phyloP scores from a whole-genome alignment of 2,113 vertebrate species.

The Urocitellus parryii region DNA sequence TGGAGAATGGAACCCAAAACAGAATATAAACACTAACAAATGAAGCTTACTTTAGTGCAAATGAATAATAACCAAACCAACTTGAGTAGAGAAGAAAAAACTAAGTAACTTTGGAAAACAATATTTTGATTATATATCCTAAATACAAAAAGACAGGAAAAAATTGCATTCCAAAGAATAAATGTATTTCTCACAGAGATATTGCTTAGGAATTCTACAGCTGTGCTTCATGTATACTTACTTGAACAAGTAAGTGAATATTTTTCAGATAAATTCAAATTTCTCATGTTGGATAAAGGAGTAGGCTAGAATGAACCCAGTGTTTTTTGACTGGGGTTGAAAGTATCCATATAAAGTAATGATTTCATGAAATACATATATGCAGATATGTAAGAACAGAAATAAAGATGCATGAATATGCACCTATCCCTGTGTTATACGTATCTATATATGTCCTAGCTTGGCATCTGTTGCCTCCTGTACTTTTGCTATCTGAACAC shows the following conservation, averaged over 20 bases:
- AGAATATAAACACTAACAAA: background rate
- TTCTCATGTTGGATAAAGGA: background rate
- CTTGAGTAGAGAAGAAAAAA: background rate
- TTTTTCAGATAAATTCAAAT: background rate
- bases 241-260: background rate
- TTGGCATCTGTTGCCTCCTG: background rate
- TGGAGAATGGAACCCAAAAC: background rate
- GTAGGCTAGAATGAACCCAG: background rate
- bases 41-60: constrained; percentile 1
- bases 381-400: background rate
- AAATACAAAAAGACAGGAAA: background rate
- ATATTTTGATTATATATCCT: background rate
- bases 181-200: constrained; percentile 15
- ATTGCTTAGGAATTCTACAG: background rate
- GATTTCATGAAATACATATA: background rate
- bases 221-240: background rate
- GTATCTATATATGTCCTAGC: background rate
- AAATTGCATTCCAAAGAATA: background rate
- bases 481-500: background rate
- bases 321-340: background rate
- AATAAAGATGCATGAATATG: background rate
- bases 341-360: background rate
- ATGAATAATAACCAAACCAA: background rate
- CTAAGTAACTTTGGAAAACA: constrained; percentile 15
- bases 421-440: background rate